These are phyloP conservation scores for Danaus chrysippus DNA, from an alignment of 2,888 invertebrate genomes.

Conservation along the genomic window DNA sequence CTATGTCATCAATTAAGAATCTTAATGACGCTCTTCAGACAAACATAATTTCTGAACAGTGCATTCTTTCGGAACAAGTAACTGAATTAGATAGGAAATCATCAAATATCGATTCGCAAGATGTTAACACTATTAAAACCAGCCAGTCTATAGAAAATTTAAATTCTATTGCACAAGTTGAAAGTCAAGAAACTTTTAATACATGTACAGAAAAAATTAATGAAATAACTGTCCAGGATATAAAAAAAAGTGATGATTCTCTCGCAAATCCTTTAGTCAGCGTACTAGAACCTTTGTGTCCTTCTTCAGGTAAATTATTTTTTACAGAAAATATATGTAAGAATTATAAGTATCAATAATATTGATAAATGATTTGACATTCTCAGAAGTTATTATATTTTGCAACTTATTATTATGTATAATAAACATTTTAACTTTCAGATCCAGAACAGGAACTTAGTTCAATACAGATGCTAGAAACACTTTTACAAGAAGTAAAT, in stretches of 20 bases:
- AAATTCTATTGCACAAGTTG: too few species aligned
- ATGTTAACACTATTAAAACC: too few species aligned
- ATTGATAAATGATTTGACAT: background rate
- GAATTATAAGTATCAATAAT: background rate
- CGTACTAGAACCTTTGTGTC: background rate
- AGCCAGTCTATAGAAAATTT: too few species aligned
- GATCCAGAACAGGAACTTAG: constrained; percentile 37
- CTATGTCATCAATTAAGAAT: background rate
- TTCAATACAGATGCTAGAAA: constrained; percentile 50
- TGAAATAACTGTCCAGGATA: too few species aligned
- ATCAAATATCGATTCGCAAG: background rate
- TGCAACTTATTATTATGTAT: background rate
- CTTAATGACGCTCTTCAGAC: constrained; percentile 8
- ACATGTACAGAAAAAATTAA: too few species aligned
- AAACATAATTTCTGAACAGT: constrained; percentile 5
- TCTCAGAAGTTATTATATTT: background rate
- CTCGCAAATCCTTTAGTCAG: background rate
- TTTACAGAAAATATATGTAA: background rate
- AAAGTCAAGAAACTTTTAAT: too few species aligned
- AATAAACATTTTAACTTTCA: constrained; percentile 33
- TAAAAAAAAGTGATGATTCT: constrained; percentile 5
- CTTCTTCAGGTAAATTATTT: background rate
- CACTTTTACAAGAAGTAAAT: constrained; percentile 54
- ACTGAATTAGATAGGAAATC: constrained; percentile 9
- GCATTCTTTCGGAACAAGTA: constrained; percentile 3